Evolutionary conservation across 2,113 vertebrate species (phyloP).

Genomic region (Vireo altiloquus): DNA sequence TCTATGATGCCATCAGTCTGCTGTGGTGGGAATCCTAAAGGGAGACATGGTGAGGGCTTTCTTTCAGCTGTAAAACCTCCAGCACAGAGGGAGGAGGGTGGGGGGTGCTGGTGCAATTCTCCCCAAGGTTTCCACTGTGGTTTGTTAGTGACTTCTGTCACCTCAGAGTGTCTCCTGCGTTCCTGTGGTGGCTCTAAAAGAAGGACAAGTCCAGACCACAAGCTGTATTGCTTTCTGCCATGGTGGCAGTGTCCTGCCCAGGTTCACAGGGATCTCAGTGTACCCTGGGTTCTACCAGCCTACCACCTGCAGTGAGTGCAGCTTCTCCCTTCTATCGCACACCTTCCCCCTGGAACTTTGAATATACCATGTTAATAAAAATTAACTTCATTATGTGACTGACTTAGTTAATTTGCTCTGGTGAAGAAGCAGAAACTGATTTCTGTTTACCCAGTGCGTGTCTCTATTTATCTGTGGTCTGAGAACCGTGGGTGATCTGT

Average conservation of each 20-base stretch:
- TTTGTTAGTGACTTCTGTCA: background rate
- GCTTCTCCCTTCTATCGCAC: background rate
- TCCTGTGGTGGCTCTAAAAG: background rate
- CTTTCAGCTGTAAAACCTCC: background rate
- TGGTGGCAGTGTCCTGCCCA: background rate
- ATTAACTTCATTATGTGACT: background rate
- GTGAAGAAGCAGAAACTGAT: background rate
- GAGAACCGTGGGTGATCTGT: fast-evolving
- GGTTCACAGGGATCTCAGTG: background rate
- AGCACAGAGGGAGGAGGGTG: background rate
- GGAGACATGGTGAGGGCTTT: background rate
- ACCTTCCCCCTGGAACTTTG: background rate
- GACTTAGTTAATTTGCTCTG: background rate
- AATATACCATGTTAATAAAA: background rate
- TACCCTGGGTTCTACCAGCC: fast-evolving
- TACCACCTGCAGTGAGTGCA: background rate
- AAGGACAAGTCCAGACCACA: background rate
- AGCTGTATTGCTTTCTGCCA: background rate
- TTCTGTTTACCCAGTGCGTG: background rate
- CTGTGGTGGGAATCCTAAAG: background rate
- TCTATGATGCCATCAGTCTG: background rate
- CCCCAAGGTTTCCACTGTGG: background rate
- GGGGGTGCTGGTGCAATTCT: background rate
- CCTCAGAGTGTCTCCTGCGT: background rate
- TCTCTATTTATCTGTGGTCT: background rate